Evolutionary conservation across 2,888 invertebrate species (phyloP), one percentile per base, ranked within the genome.

Genomic region (Nymphalis urticae): DNA sequence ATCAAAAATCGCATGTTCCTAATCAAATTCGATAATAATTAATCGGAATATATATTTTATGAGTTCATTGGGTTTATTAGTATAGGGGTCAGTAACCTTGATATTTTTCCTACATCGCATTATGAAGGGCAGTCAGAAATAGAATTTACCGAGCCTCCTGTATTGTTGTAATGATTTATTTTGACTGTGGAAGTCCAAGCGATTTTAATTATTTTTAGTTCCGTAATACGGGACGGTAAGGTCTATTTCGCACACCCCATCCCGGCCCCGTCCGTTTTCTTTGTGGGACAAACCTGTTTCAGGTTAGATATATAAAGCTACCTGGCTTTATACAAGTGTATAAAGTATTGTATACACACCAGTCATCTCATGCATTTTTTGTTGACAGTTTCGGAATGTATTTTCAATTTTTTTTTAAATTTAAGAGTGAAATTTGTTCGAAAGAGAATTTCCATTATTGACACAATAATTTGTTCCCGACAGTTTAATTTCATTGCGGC

Each of bases 241-340:
- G 59, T 42, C 13, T 21, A 59, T 51, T 59, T 66, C 63, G 51
- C 54, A 48, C 48, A 36, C 17, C 42, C 42, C 4, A 32, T 7
- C 32, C 51, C 50, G 65, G 51, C 42, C 48, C 36, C 65, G 68
- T 53, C 70, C 72, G 65, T 66, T 60, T 42, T 16, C 63, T 50
- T 51, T 61, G 65, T 62, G 60, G 65, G 50, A 61, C 16, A 68
- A 70, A 72, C 72, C 68, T 68, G 72, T 68, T 70, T 70, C 36
- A 61, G 56, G 65, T 66, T 70, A 63, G 56, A 70, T 70, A 65
- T 68, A 67, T 72, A 72, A 72, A 68, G 48, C 72, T 72, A 68
- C 68, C 72, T 72, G 72, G 60, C 63, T 69, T 59, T 21, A 21
- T 66, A 70, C 72, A 72, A 70, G 72, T 72, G 72, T 67, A 56